Evolutionary conservation across 23 tunicate genomes (phyloP).

Genomic region (Ciona savignyi): DNA sequence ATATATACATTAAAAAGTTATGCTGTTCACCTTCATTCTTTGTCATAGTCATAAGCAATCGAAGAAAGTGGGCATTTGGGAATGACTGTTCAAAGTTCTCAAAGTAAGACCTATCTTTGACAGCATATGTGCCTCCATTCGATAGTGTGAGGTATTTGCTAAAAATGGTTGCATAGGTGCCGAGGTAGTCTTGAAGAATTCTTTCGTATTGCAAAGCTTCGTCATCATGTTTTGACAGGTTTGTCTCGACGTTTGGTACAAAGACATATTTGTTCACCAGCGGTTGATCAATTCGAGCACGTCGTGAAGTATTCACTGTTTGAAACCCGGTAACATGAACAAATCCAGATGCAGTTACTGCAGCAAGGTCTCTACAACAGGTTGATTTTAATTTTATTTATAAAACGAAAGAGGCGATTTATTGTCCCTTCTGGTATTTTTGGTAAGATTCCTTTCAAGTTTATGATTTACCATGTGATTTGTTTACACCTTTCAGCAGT

Average conservation of each 20-base stretch:
- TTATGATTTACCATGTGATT: no score
- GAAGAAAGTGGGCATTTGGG: not conserved
- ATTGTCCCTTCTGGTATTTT: no score
- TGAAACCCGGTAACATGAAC: not conserved
- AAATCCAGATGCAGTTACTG: not conserved
- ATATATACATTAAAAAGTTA: no score
- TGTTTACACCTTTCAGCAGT: no score
- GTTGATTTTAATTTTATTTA: no score
- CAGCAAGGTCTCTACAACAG: not conserved
- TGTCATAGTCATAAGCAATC: not conserved
- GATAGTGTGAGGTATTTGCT: not conserved
- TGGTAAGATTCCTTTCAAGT: no score
- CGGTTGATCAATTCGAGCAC: slow-evolving; percentile 7
- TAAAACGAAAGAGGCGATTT: no score
- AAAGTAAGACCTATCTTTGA: no score
- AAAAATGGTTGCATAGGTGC: no score
- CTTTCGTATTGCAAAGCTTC: not conserved
- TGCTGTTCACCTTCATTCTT: not conserved
- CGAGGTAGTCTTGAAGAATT: not conserved
- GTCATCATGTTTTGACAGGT: not conserved
- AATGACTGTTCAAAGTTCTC: not conserved
- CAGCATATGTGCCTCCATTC: no score
- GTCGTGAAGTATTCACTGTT: slow-evolving; percentile 1
- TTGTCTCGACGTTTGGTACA: slow-evolving; percentile 2
- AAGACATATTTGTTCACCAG: slow-evolving; percentile 5